Evolutionary conservation across 2,113 vertebrate species (phyloP), one percentile per base, ranked within the genome.

Genomic region (Xiphorhynchus elegans): DNA sequence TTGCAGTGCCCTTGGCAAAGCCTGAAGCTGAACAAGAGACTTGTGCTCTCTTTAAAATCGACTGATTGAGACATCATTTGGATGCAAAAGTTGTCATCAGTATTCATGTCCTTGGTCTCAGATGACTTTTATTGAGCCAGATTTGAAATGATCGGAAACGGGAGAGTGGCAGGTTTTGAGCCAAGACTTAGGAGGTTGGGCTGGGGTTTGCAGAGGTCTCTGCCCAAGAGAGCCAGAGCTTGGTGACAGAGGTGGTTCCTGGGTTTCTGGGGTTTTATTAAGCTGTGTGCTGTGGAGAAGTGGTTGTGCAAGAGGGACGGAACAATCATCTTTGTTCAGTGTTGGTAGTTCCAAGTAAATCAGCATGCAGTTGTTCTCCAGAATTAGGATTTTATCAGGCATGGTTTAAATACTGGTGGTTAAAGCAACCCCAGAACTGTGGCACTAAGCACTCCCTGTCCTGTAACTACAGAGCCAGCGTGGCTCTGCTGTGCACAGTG

Each of bases 41-140:
- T 63, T 28, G 42, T 23, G 42, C 13, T 79, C 42, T 79, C 67
- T 56, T 89, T 33, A 63, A 87, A 95, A 80, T 0, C 66, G 77
- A 53, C 84, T 62, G 77, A 94, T 79, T 82, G 76, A 87, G 89
- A 31, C 42, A 8, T 84, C 81, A 56, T 95, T 94, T 70, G 94
- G 80, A 87, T 95, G 94, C 91, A 89, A 84, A 95, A 74, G 64
- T 87, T 89, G 87, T 63, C 80, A 92, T 92, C 64, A 21, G 84
- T 79, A 82, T 96, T 95, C 84, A 47, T 79, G 76, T 87, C 81
- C 60, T 89, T 50, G 52, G 81, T 80, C 77, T 94, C 87, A 33
- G 73, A 77, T 75, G 56, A 81, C 64, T 95, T 94, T 89, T 93
- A 76, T 53, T 13, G 82, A 94, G 89, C 81, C 74, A 89, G 78